These are phyloP conservation scores for Gymnopithys bicolor DNA, from an alignment of 2,797 vertebrate species.

Conservation along the genomic window DNA sequence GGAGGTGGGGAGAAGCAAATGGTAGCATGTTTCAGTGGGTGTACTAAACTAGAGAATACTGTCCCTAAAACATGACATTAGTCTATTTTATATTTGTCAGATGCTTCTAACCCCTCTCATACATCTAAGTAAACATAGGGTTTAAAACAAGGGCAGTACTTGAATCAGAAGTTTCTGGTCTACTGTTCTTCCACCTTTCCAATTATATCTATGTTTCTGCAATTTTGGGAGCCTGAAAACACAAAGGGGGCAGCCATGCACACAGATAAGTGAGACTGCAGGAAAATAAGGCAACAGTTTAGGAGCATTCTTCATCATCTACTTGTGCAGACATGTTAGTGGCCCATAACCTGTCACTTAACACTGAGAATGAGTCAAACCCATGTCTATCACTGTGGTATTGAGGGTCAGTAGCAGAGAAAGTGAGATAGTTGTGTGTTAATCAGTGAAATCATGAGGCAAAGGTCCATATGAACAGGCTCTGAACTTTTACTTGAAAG, in stretches of 20 bases:
- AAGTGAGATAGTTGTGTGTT: background rate
- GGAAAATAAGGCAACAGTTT: background rate
- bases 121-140: background rate
- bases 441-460: background rate
- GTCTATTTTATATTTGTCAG: background rate
- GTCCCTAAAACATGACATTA: background rate
- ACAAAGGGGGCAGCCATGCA: background rate
- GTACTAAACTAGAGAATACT: background rate
- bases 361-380: background rate
- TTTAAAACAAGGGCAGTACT: background rate
- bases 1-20: fast-evolving
- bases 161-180: background rate
- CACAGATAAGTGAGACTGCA: background rate
- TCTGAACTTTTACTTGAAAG: background rate
- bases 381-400: background rate
- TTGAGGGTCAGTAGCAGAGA: background rate
- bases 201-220: background rate
- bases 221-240: background rate
- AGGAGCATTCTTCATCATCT: background rate
- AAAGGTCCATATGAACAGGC: background rate
- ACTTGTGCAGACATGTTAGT: background rate
- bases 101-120: background rate
- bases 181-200: background rate
- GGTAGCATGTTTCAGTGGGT: background rate
- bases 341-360: background rate